Conservation (phyloP, 2,113 vertebrate species). For the Xerus inauris region DNA sequence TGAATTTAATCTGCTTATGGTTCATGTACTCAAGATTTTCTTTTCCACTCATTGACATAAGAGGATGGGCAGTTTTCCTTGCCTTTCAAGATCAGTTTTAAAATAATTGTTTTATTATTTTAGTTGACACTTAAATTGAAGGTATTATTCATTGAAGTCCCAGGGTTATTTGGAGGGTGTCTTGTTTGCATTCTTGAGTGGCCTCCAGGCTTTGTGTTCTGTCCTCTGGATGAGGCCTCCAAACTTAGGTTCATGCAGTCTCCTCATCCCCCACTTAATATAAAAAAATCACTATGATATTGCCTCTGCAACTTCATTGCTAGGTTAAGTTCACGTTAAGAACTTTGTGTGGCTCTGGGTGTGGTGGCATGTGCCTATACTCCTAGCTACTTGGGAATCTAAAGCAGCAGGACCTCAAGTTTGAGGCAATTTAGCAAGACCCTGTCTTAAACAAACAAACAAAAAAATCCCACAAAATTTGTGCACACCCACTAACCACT, state of each 20-base stretch:
- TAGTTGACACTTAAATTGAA: neutral
- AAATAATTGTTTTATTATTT: constrained; percentile 10
- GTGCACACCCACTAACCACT: neutral
- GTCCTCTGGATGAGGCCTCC: neutral
- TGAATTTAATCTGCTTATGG: neutral
- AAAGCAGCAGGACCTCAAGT: too few relatives aligned
- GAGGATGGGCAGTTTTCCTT: neutral
- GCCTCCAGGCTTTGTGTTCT: neutral
- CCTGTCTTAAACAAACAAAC: too few relatives aligned
- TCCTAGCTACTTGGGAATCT: too few relatives aligned
- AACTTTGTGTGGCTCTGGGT: neutral
- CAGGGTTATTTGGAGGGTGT: neutral
- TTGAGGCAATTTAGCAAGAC: too few relatives aligned
- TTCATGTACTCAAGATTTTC: neutral
- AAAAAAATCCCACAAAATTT: neutral
- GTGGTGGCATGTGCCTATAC: too few relatives aligned
- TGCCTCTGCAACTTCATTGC: neutral
- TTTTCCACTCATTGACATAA: neutral
- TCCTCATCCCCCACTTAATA: neutral
- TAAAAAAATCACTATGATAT: neutral
- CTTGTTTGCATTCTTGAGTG: neutral
- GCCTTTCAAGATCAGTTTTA: constrained; percentile 7
- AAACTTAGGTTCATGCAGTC: neutral
- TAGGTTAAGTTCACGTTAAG: neutral
- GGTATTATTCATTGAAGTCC: neutral